Evolutionary conservation across 2,797 vertebrate species (phyloP), one percentile per base, ranked within the genome.

Genomic region (Coregonus ussuriensis): DNA sequence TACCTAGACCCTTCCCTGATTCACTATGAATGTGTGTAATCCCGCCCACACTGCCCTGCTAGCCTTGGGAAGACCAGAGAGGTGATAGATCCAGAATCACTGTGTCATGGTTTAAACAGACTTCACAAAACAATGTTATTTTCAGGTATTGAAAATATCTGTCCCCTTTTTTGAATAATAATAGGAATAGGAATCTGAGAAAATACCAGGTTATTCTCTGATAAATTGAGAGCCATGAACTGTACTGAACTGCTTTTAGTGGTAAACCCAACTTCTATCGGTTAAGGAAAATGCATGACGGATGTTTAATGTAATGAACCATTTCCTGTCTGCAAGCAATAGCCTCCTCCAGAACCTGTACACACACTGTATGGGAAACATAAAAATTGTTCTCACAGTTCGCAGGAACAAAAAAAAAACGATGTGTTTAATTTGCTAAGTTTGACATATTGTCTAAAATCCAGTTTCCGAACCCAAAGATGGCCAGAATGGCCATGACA

Each of bases 391-490:
- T 76, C 87, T 88, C 33, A 51, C 13, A 81, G 82, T 77, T 69
- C 75, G 74, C 85, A 83, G 79, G 79, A 87, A 85, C 53, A 41
- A 16, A 29, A 67, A 77, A 78, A 41, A 65, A 25, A 81, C 51
- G 83, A 81, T 89, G 83, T 77, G 83, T 86, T 79, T 69, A 81
- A 65, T 68, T 54, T 59, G 63, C n/a, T 77, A 75, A 85, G 84
- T 47, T 88, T 88, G 89, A 88, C 87, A 89, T 83, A 75, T 81
- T 88, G 86, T 90, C 84, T 89, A 89, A 84, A 76, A 62, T 80
- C 29, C 41, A 80, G 41, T 47, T 47, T 47, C 9, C 2, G 2
- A 47, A 47, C 11, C 41, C 9, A 47, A 77, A 85, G 82, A 85
- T 71, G 80, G 79, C 79, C 83, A 85, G 75, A 86, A 83, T 73